Percentiles rank a stretch among this genome's conserved stretches.
Evolutionary conservation across 2,888 invertebrate species (phyloP).

Genomic region (Unio delphinus): DNA sequence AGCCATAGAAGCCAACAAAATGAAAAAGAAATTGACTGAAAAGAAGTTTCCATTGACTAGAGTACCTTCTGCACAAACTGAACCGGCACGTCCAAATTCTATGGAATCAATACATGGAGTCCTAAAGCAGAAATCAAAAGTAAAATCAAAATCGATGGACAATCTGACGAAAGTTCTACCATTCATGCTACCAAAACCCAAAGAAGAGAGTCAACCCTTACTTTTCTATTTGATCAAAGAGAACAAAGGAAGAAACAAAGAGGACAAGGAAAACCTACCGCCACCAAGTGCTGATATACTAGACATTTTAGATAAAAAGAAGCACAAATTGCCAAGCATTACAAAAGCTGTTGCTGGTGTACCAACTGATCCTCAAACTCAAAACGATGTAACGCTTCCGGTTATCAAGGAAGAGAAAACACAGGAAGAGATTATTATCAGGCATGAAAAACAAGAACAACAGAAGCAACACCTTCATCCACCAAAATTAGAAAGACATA

Average conservation of each 20-base stretch:
- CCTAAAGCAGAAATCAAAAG: too few relatives aligned
- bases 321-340: not conserved
- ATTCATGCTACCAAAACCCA: not conserved
- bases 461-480: too few relatives aligned
- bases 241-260: not conserved
- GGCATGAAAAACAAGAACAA: not conserved
- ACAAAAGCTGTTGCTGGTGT: conserved; percentile 26
- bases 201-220: too few relatives aligned
- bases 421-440: conserved; percentile 38
- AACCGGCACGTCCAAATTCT: conserved; percentile 1
- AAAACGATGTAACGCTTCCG: conserved; percentile 26
- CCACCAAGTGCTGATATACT: not conserved
- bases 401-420: conserved; percentile 43
- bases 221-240: not conserved
- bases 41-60: too few relatives aligned
- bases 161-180: not conserved
- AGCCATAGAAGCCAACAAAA: conserved; percentile 37
- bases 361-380: conserved; percentile 22
- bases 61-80: not conserved
- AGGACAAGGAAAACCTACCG: not conserved
- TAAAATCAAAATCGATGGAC: too few relatives aligned
- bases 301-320: not conserved
- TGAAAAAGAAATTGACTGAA: conserved; percentile 18
- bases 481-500: too few relatives aligned
- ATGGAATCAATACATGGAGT: not conserved